Percentiles rank a stretch among this genome's conserved stretches.
Conservation (phyloP, 2,797 vertebrate genomes). For the Antennarius maculatus region DNA sequence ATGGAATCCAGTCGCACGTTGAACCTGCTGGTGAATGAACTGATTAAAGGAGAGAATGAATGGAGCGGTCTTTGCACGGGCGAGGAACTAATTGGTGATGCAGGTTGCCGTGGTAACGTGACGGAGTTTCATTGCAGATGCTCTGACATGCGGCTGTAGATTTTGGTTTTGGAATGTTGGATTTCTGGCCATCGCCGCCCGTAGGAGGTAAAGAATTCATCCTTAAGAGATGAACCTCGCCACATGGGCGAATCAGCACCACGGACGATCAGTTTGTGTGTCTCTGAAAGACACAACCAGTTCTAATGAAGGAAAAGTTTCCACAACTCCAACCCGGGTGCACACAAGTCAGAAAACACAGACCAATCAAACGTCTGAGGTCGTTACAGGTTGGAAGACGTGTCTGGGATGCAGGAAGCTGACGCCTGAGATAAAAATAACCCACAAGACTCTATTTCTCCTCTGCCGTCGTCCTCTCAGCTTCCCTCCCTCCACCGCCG, state of each 20-base stretch:
- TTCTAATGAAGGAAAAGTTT: slow-evolving; percentile 6
- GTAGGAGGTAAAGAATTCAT: not conserved
- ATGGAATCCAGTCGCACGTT: no score
- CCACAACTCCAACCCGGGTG: not conserved
- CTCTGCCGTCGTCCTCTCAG: slow-evolving; percentile 30
- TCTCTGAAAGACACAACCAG: not conserved
- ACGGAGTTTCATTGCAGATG: not conserved
- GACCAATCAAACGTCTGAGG: slow-evolving; percentile 8
- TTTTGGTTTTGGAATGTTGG: slow-evolving; percentile 7
- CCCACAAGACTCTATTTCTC: slow-evolving; percentile 67
- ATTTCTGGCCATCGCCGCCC: not conserved
- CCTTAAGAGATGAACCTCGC: not conserved
- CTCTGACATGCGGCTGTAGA: not conserved
- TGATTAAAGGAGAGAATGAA: slow-evolving; percentile 22
- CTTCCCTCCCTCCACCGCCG: slow-evolving; percentile 41
- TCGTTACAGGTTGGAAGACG: slow-evolving; percentile 27
- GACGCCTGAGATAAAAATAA: slow-evolving; percentile 66
- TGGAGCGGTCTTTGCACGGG: slow-evolving; percentile 26
- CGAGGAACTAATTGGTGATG: not conserved
- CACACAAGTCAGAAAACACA: slow-evolving; percentile 20
- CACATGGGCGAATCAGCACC: not conserved
- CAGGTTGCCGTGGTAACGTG: slow-evolving; percentile 54
- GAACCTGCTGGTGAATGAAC: not conserved
- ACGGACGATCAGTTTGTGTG: not conserved
- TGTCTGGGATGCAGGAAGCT: slow-evolving; percentile 35